phyloP scores from a whole-genome alignment of 1,140 invertebrate species.

The Camponotus vicinus region DNA sequence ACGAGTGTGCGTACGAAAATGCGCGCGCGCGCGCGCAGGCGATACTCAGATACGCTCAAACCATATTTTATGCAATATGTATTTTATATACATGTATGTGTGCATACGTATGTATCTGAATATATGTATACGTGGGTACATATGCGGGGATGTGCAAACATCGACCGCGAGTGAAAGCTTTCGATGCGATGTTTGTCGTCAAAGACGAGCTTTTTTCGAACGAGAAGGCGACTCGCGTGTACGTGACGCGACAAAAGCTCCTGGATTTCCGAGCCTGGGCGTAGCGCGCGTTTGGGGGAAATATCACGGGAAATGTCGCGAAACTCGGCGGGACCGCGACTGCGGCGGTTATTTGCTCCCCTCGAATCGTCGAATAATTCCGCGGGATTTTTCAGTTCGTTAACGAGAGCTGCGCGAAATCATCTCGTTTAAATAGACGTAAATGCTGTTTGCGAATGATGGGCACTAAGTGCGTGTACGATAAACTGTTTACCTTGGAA shows the following conservation, averaged over 20 bases:
- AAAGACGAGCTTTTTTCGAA: slow-evolving; percentile 67
- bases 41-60: background rate
- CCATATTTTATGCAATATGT: slow-evolving; percentile 44
- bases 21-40: background rate
- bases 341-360: background rate
- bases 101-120: background rate
- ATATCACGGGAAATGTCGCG: slow-evolving; percentile 49
- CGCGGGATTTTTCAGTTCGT: background rate
- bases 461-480: background rate
- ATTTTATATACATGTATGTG: background rate
- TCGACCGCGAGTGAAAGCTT: slow-evolving; percentile 66
- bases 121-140: background rate
- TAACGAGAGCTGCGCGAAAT: slow-evolving; percentile 15
- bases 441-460: slow-evolving; percentile 17
- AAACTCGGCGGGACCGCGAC: slow-evolving; percentile 36
- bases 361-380: background rate
- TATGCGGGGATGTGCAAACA: slow-evolving; percentile 28
- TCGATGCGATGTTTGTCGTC: slow-evolving; percentile 72
- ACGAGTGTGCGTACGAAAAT: slow-evolving; percentile 34
- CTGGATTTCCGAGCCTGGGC: slow-evolving; percentile 34
- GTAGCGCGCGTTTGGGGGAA: slow-evolving; percentile 14
- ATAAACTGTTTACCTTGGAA: slow-evolving; percentile 43
- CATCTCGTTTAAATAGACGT: slow-evolving; percentile 19
- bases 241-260: slow-evolving; percentile 60
- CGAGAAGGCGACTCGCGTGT: slow-evolving; percentile 43